Percentiles rank a stretch among this genome's conserved stretches.
phyloP scores from a whole-genome alignment of 2,797 vertebrate species.

The Siniperca obscura region DNA sequence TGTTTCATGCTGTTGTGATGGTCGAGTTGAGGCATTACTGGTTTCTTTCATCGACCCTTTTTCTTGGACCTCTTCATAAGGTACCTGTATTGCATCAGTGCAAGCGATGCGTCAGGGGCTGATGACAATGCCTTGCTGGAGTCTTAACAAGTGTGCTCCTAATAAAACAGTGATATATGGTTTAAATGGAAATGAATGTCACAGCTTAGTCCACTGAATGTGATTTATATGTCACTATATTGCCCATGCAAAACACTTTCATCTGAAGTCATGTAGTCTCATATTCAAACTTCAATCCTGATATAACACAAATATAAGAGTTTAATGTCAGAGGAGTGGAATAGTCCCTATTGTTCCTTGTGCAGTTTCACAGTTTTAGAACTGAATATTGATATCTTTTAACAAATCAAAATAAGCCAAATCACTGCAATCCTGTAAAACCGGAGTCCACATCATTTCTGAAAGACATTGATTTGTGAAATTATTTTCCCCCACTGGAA shows the following conservation, averaged over 20 bases:
- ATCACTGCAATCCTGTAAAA: not conserved
- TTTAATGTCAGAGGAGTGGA: not conserved
- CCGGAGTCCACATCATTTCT: not conserved
- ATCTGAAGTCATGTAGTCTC: not conserved
- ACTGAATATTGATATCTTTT: not conserved
- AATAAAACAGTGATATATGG: slow-evolving; percentile 17
- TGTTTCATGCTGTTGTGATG: slow-evolving; percentile 63
- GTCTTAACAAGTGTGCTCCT: slow-evolving; percentile 24
- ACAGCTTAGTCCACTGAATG: slow-evolving; percentile 5
- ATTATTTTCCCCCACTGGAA: not conserved
- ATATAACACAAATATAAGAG: not conserved
- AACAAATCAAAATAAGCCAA: not conserved
- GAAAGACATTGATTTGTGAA: not conserved
- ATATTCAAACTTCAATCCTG: not conserved
- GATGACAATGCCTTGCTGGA: slow-evolving; percentile 8
- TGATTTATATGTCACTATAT: slow-evolving; percentile 7
- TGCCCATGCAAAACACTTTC: not conserved
- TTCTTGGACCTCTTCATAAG: not conserved
- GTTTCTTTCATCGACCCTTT: slow-evolving; percentile 10
- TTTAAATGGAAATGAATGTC: slow-evolving; percentile 30
- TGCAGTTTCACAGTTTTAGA: not conserved
- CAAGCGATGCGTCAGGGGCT: slow-evolving; percentile 13
- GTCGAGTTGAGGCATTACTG: slow-evolving; percentile 6
- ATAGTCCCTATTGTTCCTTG: not conserved
- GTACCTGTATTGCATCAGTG: slow-evolving; percentile 39